A percentile compares a stretch with the other conserved stretches of the same genome.
Evolutionary conservation across 2,888 invertebrate genomes (phyloP).

Genomic region (Trachelus iudaicus): DNA sequence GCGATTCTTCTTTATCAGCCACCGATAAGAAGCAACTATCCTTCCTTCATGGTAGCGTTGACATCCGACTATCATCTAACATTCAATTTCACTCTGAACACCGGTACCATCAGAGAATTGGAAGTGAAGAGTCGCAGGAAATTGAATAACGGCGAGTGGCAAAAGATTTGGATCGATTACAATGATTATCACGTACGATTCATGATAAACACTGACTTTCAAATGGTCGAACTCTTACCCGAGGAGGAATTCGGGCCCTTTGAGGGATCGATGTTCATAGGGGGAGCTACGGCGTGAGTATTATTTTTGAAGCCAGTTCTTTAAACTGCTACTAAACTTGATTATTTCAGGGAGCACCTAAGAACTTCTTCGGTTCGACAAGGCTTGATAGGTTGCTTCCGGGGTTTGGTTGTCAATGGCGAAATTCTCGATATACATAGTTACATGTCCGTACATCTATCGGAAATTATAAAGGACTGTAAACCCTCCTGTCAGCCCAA

Average conservation of each 20-base stretch:
- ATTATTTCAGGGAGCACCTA: conserved; percentile 75
- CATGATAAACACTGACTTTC: conserved; percentile 90
- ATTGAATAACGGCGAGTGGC: conserved; percentile 94
- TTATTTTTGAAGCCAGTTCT: not conserved
- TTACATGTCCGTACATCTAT: conserved; percentile 91
- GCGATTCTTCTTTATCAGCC: conserved; percentile 92
- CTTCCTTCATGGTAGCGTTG: conserved; percentile 91
- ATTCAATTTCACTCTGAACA: conserved; percentile 90
- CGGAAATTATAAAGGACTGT: conserved; percentile 93
- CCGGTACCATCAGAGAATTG: conserved; percentile 82
- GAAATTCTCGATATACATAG: conserved; percentile 91
- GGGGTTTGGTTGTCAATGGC: conserved; percentile 91
- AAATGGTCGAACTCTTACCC: conserved; percentile 85
- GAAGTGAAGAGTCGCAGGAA: conserved; percentile 85
- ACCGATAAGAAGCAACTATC: conserved; percentile 87
- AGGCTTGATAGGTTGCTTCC: conserved; percentile 93
- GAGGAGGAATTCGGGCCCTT: conserved; percentile 93
- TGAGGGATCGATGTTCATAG: conserved; percentile 94
- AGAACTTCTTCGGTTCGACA: conserved; percentile 86
- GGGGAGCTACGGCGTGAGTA: conserved; percentile 90
- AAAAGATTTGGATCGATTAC: conserved; percentile 95
- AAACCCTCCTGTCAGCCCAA: conserved; percentile 94
- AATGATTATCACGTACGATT: conserved; percentile 93
- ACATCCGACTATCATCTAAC: conserved; percentile 86
- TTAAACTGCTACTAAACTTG: not conserved